These are phyloP conservation scores for Ictidomys tridecemlineatus DNA, from an alignment of 2,113 vertebrate genomes.

Conservation along the genomic window DNA sequence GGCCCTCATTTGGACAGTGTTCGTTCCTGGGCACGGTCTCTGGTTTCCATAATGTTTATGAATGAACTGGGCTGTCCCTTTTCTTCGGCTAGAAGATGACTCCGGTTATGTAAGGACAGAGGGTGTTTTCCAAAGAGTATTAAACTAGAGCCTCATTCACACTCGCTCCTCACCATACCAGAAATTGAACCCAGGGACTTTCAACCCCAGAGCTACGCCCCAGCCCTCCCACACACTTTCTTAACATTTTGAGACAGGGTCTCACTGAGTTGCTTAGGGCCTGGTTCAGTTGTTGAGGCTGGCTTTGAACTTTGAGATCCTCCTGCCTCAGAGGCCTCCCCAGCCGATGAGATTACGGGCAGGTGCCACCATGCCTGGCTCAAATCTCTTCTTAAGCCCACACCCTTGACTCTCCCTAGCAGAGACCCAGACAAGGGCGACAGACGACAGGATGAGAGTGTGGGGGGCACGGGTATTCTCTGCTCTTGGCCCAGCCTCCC, in stretches of 20 bases:
- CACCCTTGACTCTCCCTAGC: no score
- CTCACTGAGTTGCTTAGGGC: background rate
- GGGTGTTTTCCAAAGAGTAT: background rate
- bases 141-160: background rate
- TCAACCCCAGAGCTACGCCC: background rate
- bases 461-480: accelerated
- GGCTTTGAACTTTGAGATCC: background rate
- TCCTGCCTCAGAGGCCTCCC: background rate
- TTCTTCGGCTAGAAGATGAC: background rate
- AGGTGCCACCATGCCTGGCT: background rate
- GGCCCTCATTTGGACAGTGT: background rate
- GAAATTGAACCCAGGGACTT: background rate
- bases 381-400: background rate
- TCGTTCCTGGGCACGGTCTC: background rate
- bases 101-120: background rate
- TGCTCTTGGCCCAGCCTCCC: background rate
- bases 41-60: background rate
- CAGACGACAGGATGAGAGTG: background rate
- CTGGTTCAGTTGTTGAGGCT: background rate
- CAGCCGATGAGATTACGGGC: background rate
- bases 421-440: background rate
- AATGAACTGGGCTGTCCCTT: background rate
- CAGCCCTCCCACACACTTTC: background rate
- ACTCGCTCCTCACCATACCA: accelerated
- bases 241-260: background rate